Conservation (phyloP, 2,113 vertebrate genomes). For the Edolisoma coerulescens region DNA sequence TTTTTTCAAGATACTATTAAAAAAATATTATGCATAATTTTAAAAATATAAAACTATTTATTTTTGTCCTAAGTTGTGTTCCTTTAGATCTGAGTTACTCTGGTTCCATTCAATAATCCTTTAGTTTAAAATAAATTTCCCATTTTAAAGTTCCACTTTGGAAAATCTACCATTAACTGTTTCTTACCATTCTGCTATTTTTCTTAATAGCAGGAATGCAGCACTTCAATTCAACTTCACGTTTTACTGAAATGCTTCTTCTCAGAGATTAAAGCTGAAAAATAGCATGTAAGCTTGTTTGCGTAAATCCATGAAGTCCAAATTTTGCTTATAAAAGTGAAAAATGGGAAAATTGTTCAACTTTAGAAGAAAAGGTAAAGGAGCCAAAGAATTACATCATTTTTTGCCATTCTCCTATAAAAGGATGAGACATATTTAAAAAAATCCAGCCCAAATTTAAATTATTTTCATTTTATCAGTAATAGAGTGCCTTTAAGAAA, state of each 20-base stretch:
- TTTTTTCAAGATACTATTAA: not conserved
- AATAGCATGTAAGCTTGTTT: not conserved
- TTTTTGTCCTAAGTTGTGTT: not conserved
- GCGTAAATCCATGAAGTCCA: not conserved
- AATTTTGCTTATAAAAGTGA: not conserved
- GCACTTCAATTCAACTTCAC: not conserved
- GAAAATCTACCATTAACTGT: not conserved
- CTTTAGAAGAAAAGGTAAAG: not conserved
- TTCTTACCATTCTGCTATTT: not conserved
- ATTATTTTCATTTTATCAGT: not conserved
- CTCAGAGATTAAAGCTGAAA: not conserved
- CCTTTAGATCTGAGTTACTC: not conserved
- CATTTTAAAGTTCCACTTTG: not conserved
- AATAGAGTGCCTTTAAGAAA: not conserved
- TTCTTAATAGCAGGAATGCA: not conserved
- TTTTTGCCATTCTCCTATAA: not conserved
- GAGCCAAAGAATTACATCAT: not conserved
- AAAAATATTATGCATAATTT: not conserved
- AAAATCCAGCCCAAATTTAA: not conserved
- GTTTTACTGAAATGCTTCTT: not conserved
- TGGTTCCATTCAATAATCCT: not conserved
- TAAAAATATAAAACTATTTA: not conserved
- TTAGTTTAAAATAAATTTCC: not conserved
- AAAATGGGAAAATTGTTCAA: not conserved
- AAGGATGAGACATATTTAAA: not conserved